Evolutionary conservation across 2,888 invertebrate species (phyloP).

Genomic region (Norana najaformis): DNA sequence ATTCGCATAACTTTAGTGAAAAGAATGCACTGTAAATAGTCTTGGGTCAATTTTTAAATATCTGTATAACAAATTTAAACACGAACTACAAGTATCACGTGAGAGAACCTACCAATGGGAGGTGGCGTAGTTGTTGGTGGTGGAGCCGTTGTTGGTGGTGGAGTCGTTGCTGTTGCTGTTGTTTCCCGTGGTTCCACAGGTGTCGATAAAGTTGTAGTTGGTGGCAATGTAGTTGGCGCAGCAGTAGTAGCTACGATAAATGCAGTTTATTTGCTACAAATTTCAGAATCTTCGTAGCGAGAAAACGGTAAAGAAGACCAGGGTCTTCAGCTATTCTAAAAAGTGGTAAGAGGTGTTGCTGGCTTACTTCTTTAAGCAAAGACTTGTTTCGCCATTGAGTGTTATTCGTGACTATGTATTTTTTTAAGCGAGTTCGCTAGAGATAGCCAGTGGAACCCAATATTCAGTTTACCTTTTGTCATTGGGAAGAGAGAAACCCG

Average conservation of each 20-base stretch:
- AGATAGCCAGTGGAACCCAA: background rate
- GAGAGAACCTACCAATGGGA: background rate
- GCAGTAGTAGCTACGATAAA: background rate
- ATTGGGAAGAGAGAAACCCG: background rate
- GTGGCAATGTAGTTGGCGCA: background rate
- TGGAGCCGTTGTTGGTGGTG: background rate
- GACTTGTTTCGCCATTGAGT: background rate
- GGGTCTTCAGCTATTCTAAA: background rate
- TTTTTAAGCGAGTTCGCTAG: no score
- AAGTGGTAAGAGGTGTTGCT: background rate
- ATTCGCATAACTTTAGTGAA: no score
- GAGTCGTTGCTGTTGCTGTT: background rate
- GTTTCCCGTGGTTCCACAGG: background rate
- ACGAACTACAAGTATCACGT: background rate
- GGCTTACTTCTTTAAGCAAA: background rate
- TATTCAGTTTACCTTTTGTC: background rate
- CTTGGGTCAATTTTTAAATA: background rate
- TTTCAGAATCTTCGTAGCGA: background rate
- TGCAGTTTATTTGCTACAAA: background rate
- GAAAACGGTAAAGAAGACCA: background rate
- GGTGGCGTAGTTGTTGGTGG: slow-evolving; percentile 16
- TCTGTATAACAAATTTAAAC: background rate
- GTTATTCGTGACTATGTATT: background rate
- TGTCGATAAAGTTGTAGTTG: background rate
- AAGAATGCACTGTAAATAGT: background rate